Percentiles rank a stretch among this genome's conserved stretches.
Evolutionary conservation across 2,888 invertebrate genomes (phyloP).

Genomic region (Chrysolina haemoptera): DNA sequence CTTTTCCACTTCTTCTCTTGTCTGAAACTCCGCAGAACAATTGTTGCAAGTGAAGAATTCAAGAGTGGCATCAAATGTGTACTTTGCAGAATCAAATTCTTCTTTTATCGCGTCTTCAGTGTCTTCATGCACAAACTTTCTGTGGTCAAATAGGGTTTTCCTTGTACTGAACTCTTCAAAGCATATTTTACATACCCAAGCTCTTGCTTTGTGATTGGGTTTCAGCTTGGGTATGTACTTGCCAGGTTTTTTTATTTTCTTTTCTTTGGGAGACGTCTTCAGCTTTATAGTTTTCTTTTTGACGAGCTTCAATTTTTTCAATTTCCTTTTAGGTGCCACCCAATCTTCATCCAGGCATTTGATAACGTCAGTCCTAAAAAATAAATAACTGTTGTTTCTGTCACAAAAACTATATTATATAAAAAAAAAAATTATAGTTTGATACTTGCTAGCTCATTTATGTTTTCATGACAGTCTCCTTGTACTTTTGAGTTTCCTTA

Average conservation of each 20-base stretch:
- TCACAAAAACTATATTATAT: slow-evolving; percentile 16
- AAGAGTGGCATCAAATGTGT: slow-evolving; percentile 46
- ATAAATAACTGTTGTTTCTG: slow-evolving; percentile 12
- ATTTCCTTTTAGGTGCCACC: not conserved
- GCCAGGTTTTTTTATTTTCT: slow-evolving; percentile 34
- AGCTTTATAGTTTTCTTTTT: slow-evolving; percentile 28
- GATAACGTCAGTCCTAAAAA: slow-evolving; percentile 13
- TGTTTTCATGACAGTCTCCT: not conserved
- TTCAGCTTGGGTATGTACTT: slow-evolving; percentile 45
- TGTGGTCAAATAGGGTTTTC: slow-evolving; percentile 56
- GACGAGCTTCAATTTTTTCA: slow-evolving; percentile 10
- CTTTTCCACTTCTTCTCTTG: slow-evolving; percentile 55
- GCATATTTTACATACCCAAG: slow-evolving; percentile 58
- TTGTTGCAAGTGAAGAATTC: slow-evolving; percentile 60
- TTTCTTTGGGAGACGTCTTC: slow-evolving; percentile 31
- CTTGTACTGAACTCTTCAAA: slow-evolving; percentile 53
- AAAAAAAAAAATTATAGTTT: not conserved
- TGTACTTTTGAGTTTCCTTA: too few species aligned
- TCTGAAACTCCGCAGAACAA: slow-evolving; percentile 58
- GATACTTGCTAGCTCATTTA: too few species aligned
- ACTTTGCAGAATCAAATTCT: slow-evolving; percentile 46
- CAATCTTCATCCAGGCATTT: slow-evolving; percentile 29
- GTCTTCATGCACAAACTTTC: slow-evolving; percentile 52
- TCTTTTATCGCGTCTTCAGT: slow-evolving; percentile 35
- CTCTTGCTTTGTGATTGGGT: slow-evolving; percentile 55